Base-by-base conservation (phyloP, 2,888 invertebrate species). In the Lasioglossum pauxillum region DNA sequence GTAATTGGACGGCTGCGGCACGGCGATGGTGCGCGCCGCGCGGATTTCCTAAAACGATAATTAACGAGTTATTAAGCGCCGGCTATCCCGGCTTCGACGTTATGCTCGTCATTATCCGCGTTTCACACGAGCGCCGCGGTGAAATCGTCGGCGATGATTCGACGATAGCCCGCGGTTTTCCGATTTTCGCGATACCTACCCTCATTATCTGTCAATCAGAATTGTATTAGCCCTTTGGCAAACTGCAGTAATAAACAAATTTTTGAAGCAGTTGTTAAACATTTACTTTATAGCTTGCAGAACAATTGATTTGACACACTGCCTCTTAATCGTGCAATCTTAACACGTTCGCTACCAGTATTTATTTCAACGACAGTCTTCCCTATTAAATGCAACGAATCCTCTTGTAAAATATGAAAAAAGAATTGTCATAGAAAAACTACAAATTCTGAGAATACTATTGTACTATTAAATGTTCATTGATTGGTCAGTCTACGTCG, bases 31-130 rank as follows among this genome's bases (percentile, higher is more conserved):
- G 75, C 80, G 73, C 53, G 78, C 82, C 74, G 82, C 53, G 92
- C 92, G 95, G 95, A 95, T 95, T 95, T 95, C 95, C 95, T 95
- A 95, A 95, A 95, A 95, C 93, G 94, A 95, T 95, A 95, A 95
- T 95, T 95, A 95, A 95, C 94, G 94, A 95, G 95, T 95, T 95
- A 95, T 95, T 95, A 95, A 95, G 94, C 93, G 93, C 91, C 92
- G 92, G 93, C 92, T 93, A 92, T 91, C 88, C 91, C 88, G 88
- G 79, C 83, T 90, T 91, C 91, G 92, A 91, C 92, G 91, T 80
- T 85, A 64, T 64, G 75, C 87, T 89, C 92, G 90, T 93, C 91
- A 91, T 94, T 93, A 93, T 92, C 89, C 89, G 91, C 90, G 92
- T 93, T 95, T 94, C 94, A 93, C 94, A 94, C 93, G 93, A 92